phyloP scores from a whole-genome alignment of 2,797 vertebrate genomes.

The Gymnocypris eckloni region DNA sequence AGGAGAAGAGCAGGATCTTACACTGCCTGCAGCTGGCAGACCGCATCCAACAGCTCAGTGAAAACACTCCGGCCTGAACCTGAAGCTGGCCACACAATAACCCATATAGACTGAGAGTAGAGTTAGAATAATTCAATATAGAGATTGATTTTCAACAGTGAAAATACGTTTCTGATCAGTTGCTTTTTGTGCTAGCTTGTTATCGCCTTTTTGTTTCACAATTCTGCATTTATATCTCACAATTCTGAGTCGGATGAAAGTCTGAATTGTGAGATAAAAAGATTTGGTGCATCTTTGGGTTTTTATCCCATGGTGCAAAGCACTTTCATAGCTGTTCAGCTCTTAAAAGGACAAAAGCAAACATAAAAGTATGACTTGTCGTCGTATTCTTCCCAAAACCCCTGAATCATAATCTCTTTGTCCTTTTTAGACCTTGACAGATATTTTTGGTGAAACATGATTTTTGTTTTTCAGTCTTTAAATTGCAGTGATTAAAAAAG shows the following conservation, averaged over 20 bases:
- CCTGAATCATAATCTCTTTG: neutral
- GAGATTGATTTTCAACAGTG: neutral
- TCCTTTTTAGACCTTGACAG: neutral
- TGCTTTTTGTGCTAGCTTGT: neutral
- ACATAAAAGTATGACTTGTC: neutral
- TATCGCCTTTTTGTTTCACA: neutral
- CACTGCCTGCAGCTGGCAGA: slow-evolving; percentile 87
- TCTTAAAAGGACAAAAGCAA: neutral
- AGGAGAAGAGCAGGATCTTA: slow-evolving; percentile 82
- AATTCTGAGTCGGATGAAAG: neutral
- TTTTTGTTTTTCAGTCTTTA: neutral
- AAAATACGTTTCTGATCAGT: neutral
- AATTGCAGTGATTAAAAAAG: slow-evolving; percentile 2
- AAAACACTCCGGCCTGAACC: slow-evolving; percentile 29
- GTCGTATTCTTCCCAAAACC: neutral
- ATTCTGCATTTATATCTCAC: neutral
- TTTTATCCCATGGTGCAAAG: neutral
- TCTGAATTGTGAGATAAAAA: neutral
- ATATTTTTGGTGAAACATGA: no score
- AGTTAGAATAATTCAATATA: neutral
- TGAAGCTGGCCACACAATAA: neutral
- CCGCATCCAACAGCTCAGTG: slow-evolving; percentile 80
- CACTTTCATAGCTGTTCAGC: neutral
- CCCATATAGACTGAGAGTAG: no score
- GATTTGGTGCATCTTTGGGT: neutral